Base-by-base conservation (phyloP, 2,113 vertebrate species). In the Todiramphus chloris region DNA sequence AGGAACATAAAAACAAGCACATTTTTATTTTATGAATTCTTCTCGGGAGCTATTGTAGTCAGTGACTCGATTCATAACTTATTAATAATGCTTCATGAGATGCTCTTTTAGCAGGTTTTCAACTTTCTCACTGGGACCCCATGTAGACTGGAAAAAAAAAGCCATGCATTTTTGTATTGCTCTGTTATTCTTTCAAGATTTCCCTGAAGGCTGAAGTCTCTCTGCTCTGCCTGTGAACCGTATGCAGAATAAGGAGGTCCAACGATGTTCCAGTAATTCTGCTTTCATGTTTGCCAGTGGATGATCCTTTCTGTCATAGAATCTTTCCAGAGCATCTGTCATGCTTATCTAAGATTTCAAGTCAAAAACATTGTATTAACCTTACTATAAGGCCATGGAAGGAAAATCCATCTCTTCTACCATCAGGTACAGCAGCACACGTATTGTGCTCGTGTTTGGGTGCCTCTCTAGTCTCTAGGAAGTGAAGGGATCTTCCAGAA, bases 41-140 rank as follows among this genome's bases (percentile, higher is more conserved):
- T 86, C 82, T 95, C 88, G 78, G 87, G 68, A 94, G 59, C 68
- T 91, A 46, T 67, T 90, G 53, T 90, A 94, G 93, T 83, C 89
- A 89, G 56, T 97, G 96, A 96, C 66, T 96, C 93, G 93, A 68
- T 66, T 53, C 27, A 89, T 82, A 95, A 89, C 87, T 94, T 94
- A 89, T 88, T 96, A 97, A 85, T 94, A 95, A 94, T 87, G 69
- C 53, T 83, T 94, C 80, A 84, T 86, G 68, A 94, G 89, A 83
- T 30, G 17, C 63, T 87, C 83, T 95, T 97, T 93, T 91, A 92
- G 81, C 66, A 91, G 88, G 93, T 97, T 97, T 97, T 94, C 60
- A 89, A 41, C 69, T 92, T 96, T 94, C 50, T 50, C 94, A 75
- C 75, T 87, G 68, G n/a, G 78, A 60, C 66, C 83, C 30, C 84